These are phyloP conservation scores for Polydrusus cervinus DNA, from an alignment of 2,888 invertebrate genomes.

Conservation along the genomic window DNA sequence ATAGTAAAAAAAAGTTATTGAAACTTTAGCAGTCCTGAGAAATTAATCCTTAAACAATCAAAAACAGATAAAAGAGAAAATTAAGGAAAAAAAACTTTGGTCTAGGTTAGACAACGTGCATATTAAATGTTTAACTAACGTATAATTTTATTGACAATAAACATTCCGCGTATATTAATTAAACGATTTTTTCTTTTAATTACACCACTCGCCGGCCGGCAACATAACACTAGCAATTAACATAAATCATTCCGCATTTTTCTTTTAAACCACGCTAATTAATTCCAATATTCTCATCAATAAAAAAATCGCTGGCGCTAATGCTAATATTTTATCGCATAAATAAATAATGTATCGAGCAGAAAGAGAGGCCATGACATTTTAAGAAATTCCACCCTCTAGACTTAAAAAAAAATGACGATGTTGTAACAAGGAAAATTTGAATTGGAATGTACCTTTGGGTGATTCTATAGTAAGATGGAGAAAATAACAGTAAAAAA, in stretches of 20 bases:
- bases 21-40: too few relatives aligned
- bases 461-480: too few relatives aligned
- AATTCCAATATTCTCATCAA: slow-evolving; percentile 20
- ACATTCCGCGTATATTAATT: neutral
- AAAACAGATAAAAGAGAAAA: too few relatives aligned
- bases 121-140: too few relatives aligned
- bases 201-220: slow-evolving; percentile 2
- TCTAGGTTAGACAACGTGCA: too few relatives aligned
- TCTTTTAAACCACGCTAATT: slow-evolving; percentile 17
- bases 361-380: slow-evolving; percentile 23
- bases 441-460: slow-evolving; percentile 25
- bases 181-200: slow-evolving; percentile 6
- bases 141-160: too few relatives aligned
- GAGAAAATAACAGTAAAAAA: too few relatives aligned
- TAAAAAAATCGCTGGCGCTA: slow-evolving; percentile 19
- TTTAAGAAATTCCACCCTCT: slow-evolving; percentile 24
- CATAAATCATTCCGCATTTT: slow-evolving; percentile 15
- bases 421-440: slow-evolving; percentile 19
- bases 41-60: too few relatives aligned
- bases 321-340: slow-evolving; percentile 20
- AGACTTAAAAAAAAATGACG: slow-evolving; percentile 8
- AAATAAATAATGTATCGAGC: slow-evolving; percentile 10
- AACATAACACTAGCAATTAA: neutral
- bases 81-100: too few relatives aligned
- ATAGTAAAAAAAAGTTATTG: too few relatives aligned